Base-by-base conservation (phyloP, 1,140 invertebrate species). In the Lepidotrigona ventralis region DNA sequence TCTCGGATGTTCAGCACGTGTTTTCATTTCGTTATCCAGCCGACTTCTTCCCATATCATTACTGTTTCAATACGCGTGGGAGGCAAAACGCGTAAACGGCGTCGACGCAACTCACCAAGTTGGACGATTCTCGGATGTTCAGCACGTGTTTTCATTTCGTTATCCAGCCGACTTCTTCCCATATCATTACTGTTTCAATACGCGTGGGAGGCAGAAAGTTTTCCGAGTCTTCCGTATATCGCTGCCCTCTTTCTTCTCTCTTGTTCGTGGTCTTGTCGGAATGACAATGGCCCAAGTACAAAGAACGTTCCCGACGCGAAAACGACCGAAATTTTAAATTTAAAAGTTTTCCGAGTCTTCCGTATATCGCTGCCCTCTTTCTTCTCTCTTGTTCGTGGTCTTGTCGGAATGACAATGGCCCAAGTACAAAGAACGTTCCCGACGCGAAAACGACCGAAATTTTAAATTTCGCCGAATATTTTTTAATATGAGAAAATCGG, bases 101-200 rank as follows among this genome's bases (percentile, higher is more conserved):
- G n/a, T n/a, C n/a, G 33, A 39, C 33, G 33, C 33, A 39, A 39
- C 33, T 39, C 63, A 63, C 14, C 73, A 87, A 87, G 66, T 87
- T 86, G 66, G 73, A 84, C 83, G 68, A 75, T 74, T 84, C 75
- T 66, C 68, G 51, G 46, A 78, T 80, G 72, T 70, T 81, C 74
- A 68, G 85, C 86, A 84, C 81, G 86, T 87, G 81, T 87, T 87
- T 87, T 87, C 86, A 87, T 87, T 87, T 87, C 85, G 63, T 74
- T 86, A 87, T 86, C 85, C 81, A 14, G 33, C 26, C 76, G 33
- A 72, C 63, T 75, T 58, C 68, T 74, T 69, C 85, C 85, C 86
- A 69, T 87, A 84, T 87, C 86, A 87, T 87, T 87, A 87, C 82
- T 87, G 81, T 87, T 87, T 87, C 86, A 87, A 87, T 87, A 87